Evolutionary conservation across 2,113 vertebrate genomes (phyloP), one percentile per base, ranked within the genome.

Genomic region (Spheniscus mendiculus): DNA sequence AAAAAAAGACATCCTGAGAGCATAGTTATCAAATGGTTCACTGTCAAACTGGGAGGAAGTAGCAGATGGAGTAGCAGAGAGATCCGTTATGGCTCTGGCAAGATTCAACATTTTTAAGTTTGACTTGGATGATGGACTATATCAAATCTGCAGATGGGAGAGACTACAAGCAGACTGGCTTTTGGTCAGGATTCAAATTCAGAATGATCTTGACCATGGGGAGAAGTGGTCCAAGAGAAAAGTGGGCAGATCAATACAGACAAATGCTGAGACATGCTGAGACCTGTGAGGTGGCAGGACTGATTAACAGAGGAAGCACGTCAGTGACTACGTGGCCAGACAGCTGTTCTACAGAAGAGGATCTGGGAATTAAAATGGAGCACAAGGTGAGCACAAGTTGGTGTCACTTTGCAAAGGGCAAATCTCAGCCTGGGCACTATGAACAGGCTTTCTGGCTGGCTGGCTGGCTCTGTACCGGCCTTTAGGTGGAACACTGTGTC

Each of bases 21-120:
- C 1, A 4, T 38, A 95, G 83, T 89, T 91, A 71, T 76, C 87
- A 84, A 89, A 89, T 45, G 38, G 65, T 82, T 93, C 77, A 36
- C 84, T 94, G 69, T 96, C 81, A 84, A 78, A 87, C 77, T 87
- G 65, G 53, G 69, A 96, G 52, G 73, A 94, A 69, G 77, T 67
- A 82, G 61, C 89, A 97, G 96, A 89, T 94, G 94, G 89, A 96
- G 77, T 23, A 94, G 61, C 69, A 91, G 73, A 92, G 69, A 84
- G 77, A 92, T 81, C 76, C 12, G 8, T 55, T 94, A 83, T 3
- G 15, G 87, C 52, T 89, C 89, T 97, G 93, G 73, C 77, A 96
- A 79, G 77, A 89, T 50, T 84, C 47, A 94, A 34, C 23, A 10
- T 69, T 92, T 90, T 91, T 52, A 87, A 89, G 78, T 81, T 89